Percentiles rank a stretch among this genome's conserved stretches.
phyloP scores from a whole-genome alignment of 2,888 invertebrate genomes.

The Clusia tigrina region DNA sequence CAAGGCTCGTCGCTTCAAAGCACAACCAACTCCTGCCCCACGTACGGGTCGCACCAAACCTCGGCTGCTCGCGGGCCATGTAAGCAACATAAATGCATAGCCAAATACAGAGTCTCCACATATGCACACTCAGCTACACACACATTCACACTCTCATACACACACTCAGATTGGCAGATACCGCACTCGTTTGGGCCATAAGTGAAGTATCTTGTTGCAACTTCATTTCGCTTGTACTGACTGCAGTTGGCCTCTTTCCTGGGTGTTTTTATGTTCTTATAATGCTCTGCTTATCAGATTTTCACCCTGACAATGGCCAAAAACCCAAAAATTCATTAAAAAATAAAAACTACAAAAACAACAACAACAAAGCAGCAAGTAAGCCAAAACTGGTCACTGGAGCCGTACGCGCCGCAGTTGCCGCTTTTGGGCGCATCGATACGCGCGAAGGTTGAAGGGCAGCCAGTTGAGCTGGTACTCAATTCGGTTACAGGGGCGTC shows the following conservation, averaged over 20 bases:
- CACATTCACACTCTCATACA: neutral
- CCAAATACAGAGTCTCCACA: too few species aligned
- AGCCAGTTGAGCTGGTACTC: slow-evolving; percentile 35
- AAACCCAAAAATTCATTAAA: slow-evolving; percentile 29
- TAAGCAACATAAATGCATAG: too few species aligned
- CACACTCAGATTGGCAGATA: slow-evolving; percentile 47
- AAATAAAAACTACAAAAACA: neutral
- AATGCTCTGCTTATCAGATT: slow-evolving; percentile 56
- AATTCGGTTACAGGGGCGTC: slow-evolving; percentile 22
- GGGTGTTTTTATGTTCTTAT: slow-evolving; percentile 59
- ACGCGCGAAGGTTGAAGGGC: slow-evolving; percentile 47
- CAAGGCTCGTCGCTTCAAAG: neutral
- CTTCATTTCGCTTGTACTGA: slow-evolving; percentile 52
- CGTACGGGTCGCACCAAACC: too few species aligned
- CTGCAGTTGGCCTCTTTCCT: slow-evolving; percentile 41
- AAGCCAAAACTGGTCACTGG: slow-evolving; percentile 1
- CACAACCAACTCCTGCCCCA: too few species aligned
- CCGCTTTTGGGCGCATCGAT: slow-evolving; percentile 28
- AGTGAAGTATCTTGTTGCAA: slow-evolving; percentile 57
- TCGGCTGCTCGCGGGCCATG: too few species aligned
- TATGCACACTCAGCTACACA: too few species aligned
- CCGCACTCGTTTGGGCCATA: slow-evolving; percentile 54
- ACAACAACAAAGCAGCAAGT: neutral
- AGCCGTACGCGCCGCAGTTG: too few species aligned
- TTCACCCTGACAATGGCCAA: slow-evolving; percentile 53